phyloP scores from a whole-genome alignment of 2,113 vertebrate genomes.

The Nerophis ophidion region DNA sequence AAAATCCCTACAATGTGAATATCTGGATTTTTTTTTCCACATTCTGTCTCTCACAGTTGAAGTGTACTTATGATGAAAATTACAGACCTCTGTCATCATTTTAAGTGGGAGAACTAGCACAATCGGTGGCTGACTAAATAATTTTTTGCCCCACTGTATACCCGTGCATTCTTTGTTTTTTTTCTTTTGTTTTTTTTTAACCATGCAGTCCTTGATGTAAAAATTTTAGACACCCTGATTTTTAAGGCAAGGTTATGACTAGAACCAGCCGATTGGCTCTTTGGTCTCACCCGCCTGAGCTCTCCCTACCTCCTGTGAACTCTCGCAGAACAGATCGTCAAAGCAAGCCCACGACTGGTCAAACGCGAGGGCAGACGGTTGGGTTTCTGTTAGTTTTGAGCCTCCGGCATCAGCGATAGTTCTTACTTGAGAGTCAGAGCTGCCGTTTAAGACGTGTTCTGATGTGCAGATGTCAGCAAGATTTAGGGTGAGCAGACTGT shows the following conservation, averaged over 20 bases:
- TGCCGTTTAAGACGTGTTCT: conserved; percentile 29
- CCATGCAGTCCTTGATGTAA: no score
- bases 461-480: conserved; percentile 1
- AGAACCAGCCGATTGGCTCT: conserved; percentile 49
- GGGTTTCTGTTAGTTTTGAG: conserved; percentile 32
- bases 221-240: no score
- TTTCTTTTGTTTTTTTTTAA: no score
- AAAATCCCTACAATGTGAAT: no score
- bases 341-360: conserved; percentile 57
- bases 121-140: no score
- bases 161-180: no score
- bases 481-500: conserved; percentile 18
- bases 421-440: conserved; percentile 29
- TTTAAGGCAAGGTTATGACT: conserved; percentile 8
- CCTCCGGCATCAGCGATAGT: conserved; percentile 15
- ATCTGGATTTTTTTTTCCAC: no score
- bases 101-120: no score
- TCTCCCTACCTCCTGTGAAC: conserved; percentile 40
- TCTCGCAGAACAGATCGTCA: conserved; percentile 48
- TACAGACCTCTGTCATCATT: no score
- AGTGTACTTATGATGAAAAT: no score
- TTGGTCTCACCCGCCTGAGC: conserved; percentile 23
- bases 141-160: no score
- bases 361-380: conserved; percentile 26
- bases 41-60: no score